Conservation (phyloP, 2,113 vertebrate species). For the Malurus cyaneus region DNA sequence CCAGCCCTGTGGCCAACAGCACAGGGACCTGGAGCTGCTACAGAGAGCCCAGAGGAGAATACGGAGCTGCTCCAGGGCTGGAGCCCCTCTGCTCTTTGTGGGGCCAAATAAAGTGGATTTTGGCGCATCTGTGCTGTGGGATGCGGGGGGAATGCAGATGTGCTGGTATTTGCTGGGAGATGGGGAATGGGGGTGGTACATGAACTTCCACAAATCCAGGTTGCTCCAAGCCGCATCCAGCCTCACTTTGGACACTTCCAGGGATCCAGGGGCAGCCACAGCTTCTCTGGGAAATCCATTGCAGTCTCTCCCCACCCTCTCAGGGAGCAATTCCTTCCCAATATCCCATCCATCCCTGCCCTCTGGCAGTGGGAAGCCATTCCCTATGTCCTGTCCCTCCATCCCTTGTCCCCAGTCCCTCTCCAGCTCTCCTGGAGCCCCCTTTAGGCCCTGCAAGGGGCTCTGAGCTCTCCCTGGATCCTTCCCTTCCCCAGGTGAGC, state of each 20-base stretch:
- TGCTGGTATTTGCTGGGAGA: neutral
- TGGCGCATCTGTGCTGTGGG: neutral
- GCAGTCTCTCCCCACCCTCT: neutral
- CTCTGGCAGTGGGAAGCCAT: neutral
- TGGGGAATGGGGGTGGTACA: rapidly evolving
- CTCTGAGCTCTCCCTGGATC: neutral
- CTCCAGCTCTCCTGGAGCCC: neutral
- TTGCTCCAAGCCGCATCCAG: neutral
- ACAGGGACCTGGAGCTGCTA: neutral
- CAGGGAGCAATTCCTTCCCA: neutral
- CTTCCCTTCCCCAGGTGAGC: neutral
- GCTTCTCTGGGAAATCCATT: neutral
- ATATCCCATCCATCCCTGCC: neutral
- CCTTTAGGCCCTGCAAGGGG: neutral
- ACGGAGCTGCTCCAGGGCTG: neutral
- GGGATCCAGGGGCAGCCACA: neutral
- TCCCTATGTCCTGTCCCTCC: neutral
- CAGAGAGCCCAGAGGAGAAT: neutral
- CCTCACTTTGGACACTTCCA: neutral
- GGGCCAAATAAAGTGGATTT: neutral
- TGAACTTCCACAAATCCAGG: rapidly evolving
- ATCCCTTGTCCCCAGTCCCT: neutral
- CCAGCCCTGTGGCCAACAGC: neutral
- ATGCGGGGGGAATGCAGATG: too few species aligned
- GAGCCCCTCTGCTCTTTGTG: neutral